Conservation (phyloP, 1,140 invertebrate genomes). For the Papilio aristodemus region DNA sequence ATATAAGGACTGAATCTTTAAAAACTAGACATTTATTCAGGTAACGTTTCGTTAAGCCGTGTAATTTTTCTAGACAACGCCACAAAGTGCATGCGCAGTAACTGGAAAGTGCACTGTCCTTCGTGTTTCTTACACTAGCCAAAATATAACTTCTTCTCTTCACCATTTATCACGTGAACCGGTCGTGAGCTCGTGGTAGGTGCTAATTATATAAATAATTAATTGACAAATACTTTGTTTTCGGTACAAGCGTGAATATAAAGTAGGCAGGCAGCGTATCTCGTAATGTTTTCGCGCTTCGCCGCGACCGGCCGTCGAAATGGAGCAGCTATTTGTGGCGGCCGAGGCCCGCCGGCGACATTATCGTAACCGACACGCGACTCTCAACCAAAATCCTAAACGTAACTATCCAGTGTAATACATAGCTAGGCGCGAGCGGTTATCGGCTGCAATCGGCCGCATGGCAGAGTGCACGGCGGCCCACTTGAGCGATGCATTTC, state of each 20-base stretch:
- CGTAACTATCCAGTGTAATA: not conserved
- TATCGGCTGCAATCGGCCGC: constrained; percentile 19
- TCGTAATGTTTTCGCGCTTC: constrained; percentile 70
- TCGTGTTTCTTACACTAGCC: too few species aligned
- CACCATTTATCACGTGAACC: constrained; percentile 27
- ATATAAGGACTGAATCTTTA: too few species aligned
- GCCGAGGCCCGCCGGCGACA: constrained; percentile 73
- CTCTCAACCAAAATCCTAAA: constrained; percentile 45
- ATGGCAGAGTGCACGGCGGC: constrained; percentile 68
- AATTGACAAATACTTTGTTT: constrained; percentile 36
- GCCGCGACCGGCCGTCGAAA: constrained; percentile 69
- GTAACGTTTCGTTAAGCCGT: too few species aligned
- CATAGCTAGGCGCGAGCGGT: constrained; percentile 1
- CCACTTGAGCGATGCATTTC: constrained; percentile 67
- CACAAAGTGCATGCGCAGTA: too few species aligned
- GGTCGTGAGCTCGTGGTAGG: not conserved
- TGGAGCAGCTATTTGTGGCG: constrained; percentile 76
- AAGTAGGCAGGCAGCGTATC: constrained; percentile 55
- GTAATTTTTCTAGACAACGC: too few species aligned
- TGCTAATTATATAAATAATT: constrained; percentile 17
- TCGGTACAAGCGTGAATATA: constrained; percentile 52
- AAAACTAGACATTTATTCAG: too few species aligned
- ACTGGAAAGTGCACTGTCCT: too few species aligned
- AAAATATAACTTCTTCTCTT: too few species aligned
- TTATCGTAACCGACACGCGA: constrained; percentile 68